Evolutionary conservation across 2,797 vertebrate species (phyloP).

Genomic region (Enteromius unitaeniatus): DNA sequence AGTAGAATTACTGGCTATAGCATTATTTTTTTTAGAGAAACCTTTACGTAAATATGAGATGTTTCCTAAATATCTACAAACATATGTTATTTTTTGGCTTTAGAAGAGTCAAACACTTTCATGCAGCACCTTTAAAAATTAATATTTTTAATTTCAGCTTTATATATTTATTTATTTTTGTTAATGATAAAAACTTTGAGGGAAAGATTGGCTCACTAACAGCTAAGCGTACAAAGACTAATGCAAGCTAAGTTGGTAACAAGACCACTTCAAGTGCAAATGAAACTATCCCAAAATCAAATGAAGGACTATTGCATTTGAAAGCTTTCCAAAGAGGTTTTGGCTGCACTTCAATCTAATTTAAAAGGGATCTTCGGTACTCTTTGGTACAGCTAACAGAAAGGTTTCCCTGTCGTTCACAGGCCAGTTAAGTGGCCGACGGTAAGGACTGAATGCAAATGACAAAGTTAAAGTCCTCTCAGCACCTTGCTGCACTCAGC

Average conservation of each 20-base stretch:
- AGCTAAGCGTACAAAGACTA: not conserved
- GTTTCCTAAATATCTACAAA: too few relatives aligned
- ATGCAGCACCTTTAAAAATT: not conserved
- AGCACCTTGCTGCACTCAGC: not conserved
- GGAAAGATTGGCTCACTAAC: not conserved
- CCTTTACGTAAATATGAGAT: too few relatives aligned
- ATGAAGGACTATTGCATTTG: slow-evolving; percentile 41
- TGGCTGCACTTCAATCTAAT: slow-evolving; percentile 39
- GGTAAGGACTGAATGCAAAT: slow-evolving; percentile 10
- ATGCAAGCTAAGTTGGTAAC: slow-evolving; percentile 1
- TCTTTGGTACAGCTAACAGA: slow-evolving; percentile 29
- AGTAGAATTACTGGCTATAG: too few relatives aligned
- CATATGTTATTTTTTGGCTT: too few relatives aligned
- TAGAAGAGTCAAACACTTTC: too few relatives aligned
- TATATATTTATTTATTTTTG: not conserved
- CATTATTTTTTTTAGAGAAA: too few relatives aligned
- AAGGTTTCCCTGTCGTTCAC: slow-evolving; percentile 37
- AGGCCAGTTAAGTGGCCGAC: slow-evolving; percentile 2
- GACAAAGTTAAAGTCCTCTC: slow-evolving; percentile 29
- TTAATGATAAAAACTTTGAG: not conserved
- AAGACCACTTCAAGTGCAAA: slow-evolving; percentile 15
- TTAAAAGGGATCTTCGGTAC: slow-evolving; percentile 8
- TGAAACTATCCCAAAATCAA: slow-evolving; percentile 37
- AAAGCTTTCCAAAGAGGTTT: slow-evolving; percentile 13
- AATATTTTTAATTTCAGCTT: not conserved